Base-by-base conservation (phyloP, 2,888 invertebrate genomes). In the Scelioninae gen. 2 region DNA sequence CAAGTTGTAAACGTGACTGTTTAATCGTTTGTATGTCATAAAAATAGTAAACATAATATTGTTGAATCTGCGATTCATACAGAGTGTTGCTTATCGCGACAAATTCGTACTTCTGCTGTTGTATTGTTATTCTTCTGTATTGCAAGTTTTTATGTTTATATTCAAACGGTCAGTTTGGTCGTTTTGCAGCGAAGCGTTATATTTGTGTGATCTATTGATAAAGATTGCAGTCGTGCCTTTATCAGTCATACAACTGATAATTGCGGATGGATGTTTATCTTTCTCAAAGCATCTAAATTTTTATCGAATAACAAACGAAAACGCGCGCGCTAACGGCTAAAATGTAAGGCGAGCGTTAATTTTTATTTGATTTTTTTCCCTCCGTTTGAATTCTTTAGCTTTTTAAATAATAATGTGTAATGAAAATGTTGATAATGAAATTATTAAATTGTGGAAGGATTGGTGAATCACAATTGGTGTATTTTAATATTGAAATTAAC, bases 161-260 rank as follows among this genome's bases (percentile, higher is more conserved):
- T 48, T 39, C 22, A 15, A 53, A 55, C 55, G 46, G 37, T 46
- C 43, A 35, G 45, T 64, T 53, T 18, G 9, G 9, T 53, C 15
- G 15, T 11, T 52, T 45, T 53, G 33, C 4, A 45, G 13, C 6
- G 2, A 7, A 2, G 11, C 13, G 13, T 5, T 22, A n/a, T 35
- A 46, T 46, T n/a, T 28, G n/a, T n/a, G n/a, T n/a, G n/a, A 13
- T 16, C 53, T 48, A 15, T 3, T 55, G 65, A 65, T 65, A 65
- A 65, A n/a, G 55, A 22, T 65, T 35, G 31, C 13, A 41, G 16
- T 63, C 11, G 5, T 37, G 13, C 33, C 28, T 50, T 65, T 45
- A 65, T 65, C 65, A 65, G 39, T 22, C 22, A 22, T n/a, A 25
- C n/a, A 46, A 55, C 43, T 65, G 65, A 65, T 65, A 65, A 55